Percentiles rank a stretch among this genome's conserved stretches.
These are phyloP conservation scores for Leucophenga montana DNA, from an alignment of 2,888 invertebrate species.

Conservation along the genomic window DNA sequence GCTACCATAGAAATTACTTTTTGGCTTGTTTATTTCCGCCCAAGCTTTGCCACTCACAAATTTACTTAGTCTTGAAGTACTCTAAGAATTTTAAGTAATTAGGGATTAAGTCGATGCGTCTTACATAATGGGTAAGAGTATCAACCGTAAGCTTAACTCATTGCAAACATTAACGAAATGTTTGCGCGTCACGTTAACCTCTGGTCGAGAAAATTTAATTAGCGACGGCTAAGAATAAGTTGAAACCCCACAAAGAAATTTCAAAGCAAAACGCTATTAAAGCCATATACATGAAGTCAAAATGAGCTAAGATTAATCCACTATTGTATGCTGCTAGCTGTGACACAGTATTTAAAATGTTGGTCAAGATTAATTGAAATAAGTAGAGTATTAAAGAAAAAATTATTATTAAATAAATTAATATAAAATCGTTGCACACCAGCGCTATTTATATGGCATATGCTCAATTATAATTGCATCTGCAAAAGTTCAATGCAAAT, in stretches of 20 bases:
- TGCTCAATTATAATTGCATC: too few relatives aligned
- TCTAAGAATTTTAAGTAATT: conserved; percentile 5
- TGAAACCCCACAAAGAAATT: not conserved
- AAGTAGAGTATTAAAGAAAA: too few relatives aligned
- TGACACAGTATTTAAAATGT: not conserved
- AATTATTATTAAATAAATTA: too few relatives aligned
- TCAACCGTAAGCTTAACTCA: not conserved
- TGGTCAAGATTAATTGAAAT: not conserved
- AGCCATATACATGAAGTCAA: not conserved
- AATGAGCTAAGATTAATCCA: conserved; percentile 6
- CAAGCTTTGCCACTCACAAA: not conserved
- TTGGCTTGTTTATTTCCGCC: too few relatives aligned
- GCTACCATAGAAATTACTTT: too few relatives aligned
- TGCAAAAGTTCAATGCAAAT: too few relatives aligned
- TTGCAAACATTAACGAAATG: not conserved
- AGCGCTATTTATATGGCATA: too few relatives aligned
- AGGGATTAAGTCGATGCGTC: not conserved
- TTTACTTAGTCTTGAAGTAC: not conserved
- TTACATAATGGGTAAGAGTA: not conserved
- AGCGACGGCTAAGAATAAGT: not conserved
- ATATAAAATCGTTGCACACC: too few relatives aligned
- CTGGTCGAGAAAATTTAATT: conserved; percentile 17
- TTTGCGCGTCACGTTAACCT: not conserved
- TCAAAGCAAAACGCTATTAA: not conserved
- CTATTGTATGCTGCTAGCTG: not conserved